Evolutionary conservation across 2,797 vertebrate species (phyloP).

Genomic region (Bovichtus variegatus): DNA sequence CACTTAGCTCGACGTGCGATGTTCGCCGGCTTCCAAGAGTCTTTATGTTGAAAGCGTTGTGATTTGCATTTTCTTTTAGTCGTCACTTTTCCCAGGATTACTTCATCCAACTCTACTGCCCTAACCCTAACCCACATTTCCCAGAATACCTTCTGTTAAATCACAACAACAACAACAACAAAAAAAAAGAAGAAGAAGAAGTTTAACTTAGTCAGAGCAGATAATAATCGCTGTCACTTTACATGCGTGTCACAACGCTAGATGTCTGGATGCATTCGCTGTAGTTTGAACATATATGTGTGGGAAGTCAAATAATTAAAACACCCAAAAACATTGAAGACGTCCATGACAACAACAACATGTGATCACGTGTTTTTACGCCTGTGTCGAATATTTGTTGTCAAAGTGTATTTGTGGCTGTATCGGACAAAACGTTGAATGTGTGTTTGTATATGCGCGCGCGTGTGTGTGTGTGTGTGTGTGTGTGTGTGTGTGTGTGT

Average conservation of each 20-base stretch:
- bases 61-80: slow-evolving; percentile 36
- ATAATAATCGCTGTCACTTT: background rate
- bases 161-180: no score
- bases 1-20: slow-evolving; percentile 13
- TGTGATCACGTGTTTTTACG: no score
- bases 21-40: background rate
- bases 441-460: background rate
- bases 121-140: background rate
- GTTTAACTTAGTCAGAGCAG: background rate
- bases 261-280: background rate
- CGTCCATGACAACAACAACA: no score
- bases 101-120: background rate
- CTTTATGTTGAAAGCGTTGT: slow-evolving; percentile 13
- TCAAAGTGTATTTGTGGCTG: background rate
- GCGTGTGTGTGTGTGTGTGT: slow-evolving; percentile 80
- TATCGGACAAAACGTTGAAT: background rate
- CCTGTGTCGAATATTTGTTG: no score
- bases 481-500: slow-evolving; percentile 65
- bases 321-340: no score
- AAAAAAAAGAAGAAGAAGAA: no score
- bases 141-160: background rate
- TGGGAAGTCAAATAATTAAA: no score
- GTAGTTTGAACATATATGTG: background rate
- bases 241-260: background rate
- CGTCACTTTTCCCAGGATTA: slow-evolving; percentile 8